Evolutionary conservation across 2,113 vertebrate genomes (phyloP).

Genomic region (Lycocorax pyrrhopterus): DNA sequence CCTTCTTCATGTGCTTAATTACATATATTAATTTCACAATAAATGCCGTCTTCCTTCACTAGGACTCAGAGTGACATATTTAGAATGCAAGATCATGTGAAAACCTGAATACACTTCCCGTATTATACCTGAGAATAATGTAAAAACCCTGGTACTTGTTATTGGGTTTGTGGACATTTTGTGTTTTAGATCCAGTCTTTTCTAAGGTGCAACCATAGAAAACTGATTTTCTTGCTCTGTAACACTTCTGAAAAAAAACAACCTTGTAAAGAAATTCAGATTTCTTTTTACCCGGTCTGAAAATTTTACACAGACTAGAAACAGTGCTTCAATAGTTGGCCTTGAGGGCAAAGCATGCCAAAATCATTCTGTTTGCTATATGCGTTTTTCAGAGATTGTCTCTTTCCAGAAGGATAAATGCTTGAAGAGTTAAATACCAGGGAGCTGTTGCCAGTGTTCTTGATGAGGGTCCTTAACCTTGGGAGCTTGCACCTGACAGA

Average conservation of each 20-base stretch:
- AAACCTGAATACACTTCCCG: neutral
- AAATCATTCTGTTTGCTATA: neutral
- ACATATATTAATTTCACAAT: neutral
- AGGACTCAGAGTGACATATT: neutral
- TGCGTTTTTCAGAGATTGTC: neutral
- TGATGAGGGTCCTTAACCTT: conserved; percentile 1
- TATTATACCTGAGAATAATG: neutral
- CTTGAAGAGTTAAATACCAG: neutral
- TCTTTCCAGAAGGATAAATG: neutral
- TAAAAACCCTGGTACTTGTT: neutral
- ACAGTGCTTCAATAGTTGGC: neutral
- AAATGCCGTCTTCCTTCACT: neutral
- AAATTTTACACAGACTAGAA: neutral
- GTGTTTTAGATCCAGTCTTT: neutral
- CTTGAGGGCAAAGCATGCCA: neutral
- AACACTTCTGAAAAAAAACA: neutral
- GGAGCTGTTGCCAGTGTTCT: neutral
- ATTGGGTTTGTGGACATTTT: neutral
- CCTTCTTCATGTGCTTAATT: neutral
- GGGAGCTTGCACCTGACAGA: neutral
- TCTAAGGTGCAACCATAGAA: neutral
- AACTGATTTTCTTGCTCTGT: neutral
- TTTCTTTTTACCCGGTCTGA: neutral
- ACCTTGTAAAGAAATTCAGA: neutral
- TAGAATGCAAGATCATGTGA: neutral